Evolutionary conservation across 2,797 vertebrate species (phyloP), one percentile per base, ranked within the genome.

Genomic region (Micromesistius poutassou): DNA sequence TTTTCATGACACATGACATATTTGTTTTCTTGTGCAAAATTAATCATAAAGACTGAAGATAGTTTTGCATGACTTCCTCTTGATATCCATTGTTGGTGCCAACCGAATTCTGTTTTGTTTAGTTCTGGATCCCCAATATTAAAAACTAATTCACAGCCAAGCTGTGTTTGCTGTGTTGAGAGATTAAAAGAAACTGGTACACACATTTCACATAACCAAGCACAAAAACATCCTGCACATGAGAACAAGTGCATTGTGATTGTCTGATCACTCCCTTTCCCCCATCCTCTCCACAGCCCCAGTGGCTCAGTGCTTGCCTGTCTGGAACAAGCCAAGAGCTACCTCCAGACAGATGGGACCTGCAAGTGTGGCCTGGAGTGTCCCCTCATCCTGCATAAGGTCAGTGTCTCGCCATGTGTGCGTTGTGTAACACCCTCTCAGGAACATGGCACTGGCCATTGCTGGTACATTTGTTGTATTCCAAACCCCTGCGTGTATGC

Each of bases 331-430:
- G 95, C 96, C 87, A 96, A 95, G 93, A 90, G 93, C 79, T 96
- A 96, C 92, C 94, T 96, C 90, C 92, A 96, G 87, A 95, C 94
- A 82, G 94, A 96, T 85, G 95, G 95, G 91, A 96, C 95, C 7
- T 96, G 95, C 94, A 96, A 95, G 92, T 96, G 95, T 93, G 95
- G 95, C 90, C 92, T 96, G 89, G 95, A 96, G 84, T 96, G 95
- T 92, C 95, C 95, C 89, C 95, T 96, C 77, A 92, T 96, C 90
- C 94, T 95, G 87, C 94, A 94, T 83, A 96, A 96, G 95, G 95
- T 96, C 94, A 93, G 81, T 33, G 30, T 22, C 30, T 71, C 8
- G 30, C 30, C 70, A 5, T 7, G 28, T 19, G 28, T 71, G 25
- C 50, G 40, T 19, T 71, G 9, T 30, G 28, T 66, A n/a, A 70